Evolutionary conservation across 2,888 invertebrate species (phyloP).

Genomic region (Polia nebulosa): DNA sequence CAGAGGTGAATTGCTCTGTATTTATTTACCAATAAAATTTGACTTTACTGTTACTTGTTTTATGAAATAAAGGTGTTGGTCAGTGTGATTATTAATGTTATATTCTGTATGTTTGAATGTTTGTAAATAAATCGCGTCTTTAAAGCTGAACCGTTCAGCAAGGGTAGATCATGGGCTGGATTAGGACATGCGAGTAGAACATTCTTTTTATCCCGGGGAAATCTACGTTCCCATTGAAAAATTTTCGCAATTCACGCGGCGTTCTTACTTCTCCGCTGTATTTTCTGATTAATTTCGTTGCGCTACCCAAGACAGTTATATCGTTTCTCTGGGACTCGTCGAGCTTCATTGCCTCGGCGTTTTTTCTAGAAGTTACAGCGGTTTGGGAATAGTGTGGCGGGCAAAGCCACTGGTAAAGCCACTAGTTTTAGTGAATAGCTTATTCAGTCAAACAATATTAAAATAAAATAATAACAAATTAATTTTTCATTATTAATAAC

Average conservation of each 20-base stretch:
- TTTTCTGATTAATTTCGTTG: no score
- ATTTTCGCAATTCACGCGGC: neutral
- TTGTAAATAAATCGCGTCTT: neutral
- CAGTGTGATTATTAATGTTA: neutral
- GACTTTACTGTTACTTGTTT: no score
- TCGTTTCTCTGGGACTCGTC: no score
- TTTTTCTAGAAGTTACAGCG: no score
- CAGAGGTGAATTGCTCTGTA: neutral
- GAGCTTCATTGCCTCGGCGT: no score
- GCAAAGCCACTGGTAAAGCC: neutral
- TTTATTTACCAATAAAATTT: neutral
- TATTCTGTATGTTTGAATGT: no score
- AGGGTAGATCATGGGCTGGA: neutral
- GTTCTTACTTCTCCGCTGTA: no score
- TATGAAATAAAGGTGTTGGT: neutral
- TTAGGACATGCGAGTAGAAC: neutral
- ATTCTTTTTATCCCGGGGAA: neutral
- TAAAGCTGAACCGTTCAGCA: neutral
- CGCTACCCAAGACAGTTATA: no score
- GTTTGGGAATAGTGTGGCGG: no score
- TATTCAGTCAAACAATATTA: neutral
- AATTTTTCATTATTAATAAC: neutral
- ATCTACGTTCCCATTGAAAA: neutral
- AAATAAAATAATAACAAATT: neutral
- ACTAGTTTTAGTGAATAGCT: neutral